These are phyloP conservation scores for Orthosia gracilis DNA, from an alignment of 2,888 invertebrate genomes.

Conservation along the genomic window DNA sequence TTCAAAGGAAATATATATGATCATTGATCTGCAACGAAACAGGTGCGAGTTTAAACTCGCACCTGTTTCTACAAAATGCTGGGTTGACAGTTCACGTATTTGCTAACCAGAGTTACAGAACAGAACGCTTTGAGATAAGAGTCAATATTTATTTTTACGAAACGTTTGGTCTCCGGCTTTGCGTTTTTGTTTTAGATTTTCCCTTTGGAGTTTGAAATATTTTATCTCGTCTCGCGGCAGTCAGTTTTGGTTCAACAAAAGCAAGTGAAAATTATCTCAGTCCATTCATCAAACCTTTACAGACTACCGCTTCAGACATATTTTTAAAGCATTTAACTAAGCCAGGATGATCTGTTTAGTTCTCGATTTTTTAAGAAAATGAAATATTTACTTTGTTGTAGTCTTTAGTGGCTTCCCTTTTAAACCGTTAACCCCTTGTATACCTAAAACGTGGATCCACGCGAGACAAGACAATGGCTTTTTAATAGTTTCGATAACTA, in stretches of 20 bases:
- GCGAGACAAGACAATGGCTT: no score
- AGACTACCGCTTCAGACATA: slow-evolving; percentile 20
- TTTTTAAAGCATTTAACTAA: slow-evolving; percentile 32
- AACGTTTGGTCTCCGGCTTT: slow-evolving; percentile 34
- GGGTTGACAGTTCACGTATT: slow-evolving; percentile 36
- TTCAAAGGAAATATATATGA: slow-evolving; percentile 29
- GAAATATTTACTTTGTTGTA: neutral
- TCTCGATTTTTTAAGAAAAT: slow-evolving; percentile 9
- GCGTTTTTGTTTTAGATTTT: slow-evolving; percentile 42
- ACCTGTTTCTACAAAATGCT: slow-evolving; percentile 30
- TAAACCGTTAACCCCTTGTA: no score
- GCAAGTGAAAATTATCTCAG: slow-evolving; percentile 4
- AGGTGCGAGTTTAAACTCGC: slow-evolving; percentile 55
- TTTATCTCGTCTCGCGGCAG: slow-evolving; percentile 32
- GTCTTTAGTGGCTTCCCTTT: neutral
- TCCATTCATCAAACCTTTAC: slow-evolving; percentile 31
- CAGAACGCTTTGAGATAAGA: slow-evolving; percentile 41
- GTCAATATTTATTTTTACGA: slow-evolving; percentile 54
- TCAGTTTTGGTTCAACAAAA: slow-evolving; percentile 36
- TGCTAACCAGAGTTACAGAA: slow-evolving; percentile 49
- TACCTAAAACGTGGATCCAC: no score
- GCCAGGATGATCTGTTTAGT: neutral
- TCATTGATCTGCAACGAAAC: slow-evolving; percentile 61
- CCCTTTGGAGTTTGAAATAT: slow-evolving; percentile 31
- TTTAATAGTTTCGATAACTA: no score